A percentile compares a stretch with the other conserved stretches of the same genome.
These are phyloP conservation scores for Paracentrotus lividus DNA, from an alignment of 53 echinoderm and acorn worm species.

Conservation along the genomic window DNA sequence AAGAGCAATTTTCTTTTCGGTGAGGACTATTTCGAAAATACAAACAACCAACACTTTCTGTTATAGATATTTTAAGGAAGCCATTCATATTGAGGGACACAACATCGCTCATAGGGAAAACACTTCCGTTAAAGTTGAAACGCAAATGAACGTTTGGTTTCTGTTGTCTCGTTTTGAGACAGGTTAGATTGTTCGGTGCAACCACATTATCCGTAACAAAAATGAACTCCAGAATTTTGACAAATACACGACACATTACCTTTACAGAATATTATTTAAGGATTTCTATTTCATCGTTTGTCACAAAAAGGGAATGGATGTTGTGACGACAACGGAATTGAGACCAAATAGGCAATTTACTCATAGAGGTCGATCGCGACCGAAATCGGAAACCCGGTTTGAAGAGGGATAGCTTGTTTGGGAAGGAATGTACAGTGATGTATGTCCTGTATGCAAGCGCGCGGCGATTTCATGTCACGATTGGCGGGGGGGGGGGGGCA, in stretches of 20 bases:
- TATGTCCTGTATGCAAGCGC: too few relatives aligned
- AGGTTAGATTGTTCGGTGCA: background rate
- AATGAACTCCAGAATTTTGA: background rate
- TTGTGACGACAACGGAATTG: too few relatives aligned
- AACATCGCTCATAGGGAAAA: background rate
- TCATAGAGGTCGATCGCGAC: too few relatives aligned
- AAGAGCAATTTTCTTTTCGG: background rate
- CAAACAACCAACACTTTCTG: constrained; percentile 7
- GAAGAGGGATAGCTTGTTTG: too few relatives aligned
- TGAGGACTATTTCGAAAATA: background rate
- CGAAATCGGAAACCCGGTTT: too few relatives aligned
- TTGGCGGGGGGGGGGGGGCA: too few relatives aligned
- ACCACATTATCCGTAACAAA: constrained; percentile 32
- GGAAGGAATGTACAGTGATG: too few relatives aligned
- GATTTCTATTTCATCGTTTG: background rate
- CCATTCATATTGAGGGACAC: background rate
- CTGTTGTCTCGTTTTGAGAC: background rate
- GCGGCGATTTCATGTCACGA: too few relatives aligned
- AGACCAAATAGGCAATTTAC: too few relatives aligned
- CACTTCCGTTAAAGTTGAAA: constrained; percentile 1
- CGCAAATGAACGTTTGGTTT: background rate
- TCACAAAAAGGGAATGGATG: too few relatives aligned
- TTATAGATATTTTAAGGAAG: background rate
- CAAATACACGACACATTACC: background rate
- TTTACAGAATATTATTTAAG: background rate